These are phyloP conservation scores for Yponomeuta evonymella DNA, from an alignment of 2,888 invertebrate species.

Conservation along the genomic window DNA sequence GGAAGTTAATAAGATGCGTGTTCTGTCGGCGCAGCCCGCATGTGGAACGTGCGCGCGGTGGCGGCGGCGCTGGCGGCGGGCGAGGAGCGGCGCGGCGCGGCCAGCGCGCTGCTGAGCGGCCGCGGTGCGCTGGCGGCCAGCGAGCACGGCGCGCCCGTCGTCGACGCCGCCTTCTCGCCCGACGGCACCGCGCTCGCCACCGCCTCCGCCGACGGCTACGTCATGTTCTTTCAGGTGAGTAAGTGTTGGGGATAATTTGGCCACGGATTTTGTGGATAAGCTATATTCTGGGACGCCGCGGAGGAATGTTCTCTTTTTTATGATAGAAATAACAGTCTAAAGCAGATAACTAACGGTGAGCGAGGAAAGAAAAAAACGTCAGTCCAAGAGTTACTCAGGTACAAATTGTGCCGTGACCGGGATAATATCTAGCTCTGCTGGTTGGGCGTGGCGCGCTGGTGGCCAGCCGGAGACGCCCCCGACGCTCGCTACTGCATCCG, in stretches of 20 bases:
- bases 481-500: no score
- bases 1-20: not conserved
- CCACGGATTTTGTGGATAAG: no score
- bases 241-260: not conserved
- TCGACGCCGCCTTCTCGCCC: conserved; percentile 93
- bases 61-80: conserved; percentile 23
- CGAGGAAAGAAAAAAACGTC: not conserved
- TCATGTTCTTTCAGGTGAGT: conserved; percentile 91
- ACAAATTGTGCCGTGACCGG: no score
- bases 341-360: not conserved
- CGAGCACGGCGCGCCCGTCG: conserved; percentile 65
- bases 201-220: conserved; percentile 90
- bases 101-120: conserved; percentile 34
- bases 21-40: conserved; percentile 37
- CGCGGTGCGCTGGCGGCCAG: conserved; percentile 31
- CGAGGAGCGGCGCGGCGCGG: conserved; percentile 22
- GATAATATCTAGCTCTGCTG: no score
- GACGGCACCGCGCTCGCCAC: conserved; percentile 96
- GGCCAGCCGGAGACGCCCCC: no score
- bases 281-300: no score
- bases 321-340: no score
- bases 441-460: no score
- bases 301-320: no score
- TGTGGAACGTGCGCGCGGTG: conserved; percentile 50
- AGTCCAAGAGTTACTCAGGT: no score